These are phyloP conservation scores for Hirtodrosophila duncani DNA, from an alignment of 2,888 invertebrate species.

Conservation along the genomic window DNA sequence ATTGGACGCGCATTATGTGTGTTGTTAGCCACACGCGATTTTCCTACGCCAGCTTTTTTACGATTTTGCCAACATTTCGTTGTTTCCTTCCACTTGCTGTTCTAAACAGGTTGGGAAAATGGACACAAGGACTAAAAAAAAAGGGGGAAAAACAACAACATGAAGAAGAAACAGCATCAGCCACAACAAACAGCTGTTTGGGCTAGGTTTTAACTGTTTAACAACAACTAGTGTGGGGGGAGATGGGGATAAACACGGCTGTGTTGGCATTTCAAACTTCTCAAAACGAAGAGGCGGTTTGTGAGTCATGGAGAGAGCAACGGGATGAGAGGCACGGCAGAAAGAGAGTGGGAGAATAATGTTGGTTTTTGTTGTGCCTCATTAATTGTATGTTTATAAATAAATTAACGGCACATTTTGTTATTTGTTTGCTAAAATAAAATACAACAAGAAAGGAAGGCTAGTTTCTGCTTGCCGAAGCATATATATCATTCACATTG, in stretches of 20 bases:
- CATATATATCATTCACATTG: too few relatives aligned
- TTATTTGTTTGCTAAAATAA: constrained; percentile 1
- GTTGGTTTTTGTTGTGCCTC: constrained; percentile 4
- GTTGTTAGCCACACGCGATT: constrained; percentile 8
- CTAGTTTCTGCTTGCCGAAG: too few relatives aligned
- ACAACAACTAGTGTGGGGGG: too few relatives aligned
- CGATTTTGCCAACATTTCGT: not conserved
- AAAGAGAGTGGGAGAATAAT: not conserved
- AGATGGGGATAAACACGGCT: too few relatives aligned
- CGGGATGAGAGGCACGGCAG: not conserved
- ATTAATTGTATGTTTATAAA: constrained; percentile 35
- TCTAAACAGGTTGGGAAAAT: not conserved
- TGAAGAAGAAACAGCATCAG: constrained; percentile 6
- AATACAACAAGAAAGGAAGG: too few relatives aligned
- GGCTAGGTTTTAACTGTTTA: constrained; percentile 53
- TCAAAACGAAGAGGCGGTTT: too few relatives aligned
- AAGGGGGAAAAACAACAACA: constrained; percentile 26
- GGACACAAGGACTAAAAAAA: constrained; percentile 22
- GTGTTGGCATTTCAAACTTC: too few relatives aligned
- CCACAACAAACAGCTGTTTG: constrained; percentile 65
- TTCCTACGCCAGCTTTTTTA: not conserved
- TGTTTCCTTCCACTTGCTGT: not conserved
- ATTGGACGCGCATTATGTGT: too few relatives aligned
- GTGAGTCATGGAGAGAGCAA: not conserved
- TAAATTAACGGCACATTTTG: constrained; percentile 30